phyloP scores from a whole-genome alignment of 2,113 vertebrate genomes.

The Anser cygnoides region DNA sequence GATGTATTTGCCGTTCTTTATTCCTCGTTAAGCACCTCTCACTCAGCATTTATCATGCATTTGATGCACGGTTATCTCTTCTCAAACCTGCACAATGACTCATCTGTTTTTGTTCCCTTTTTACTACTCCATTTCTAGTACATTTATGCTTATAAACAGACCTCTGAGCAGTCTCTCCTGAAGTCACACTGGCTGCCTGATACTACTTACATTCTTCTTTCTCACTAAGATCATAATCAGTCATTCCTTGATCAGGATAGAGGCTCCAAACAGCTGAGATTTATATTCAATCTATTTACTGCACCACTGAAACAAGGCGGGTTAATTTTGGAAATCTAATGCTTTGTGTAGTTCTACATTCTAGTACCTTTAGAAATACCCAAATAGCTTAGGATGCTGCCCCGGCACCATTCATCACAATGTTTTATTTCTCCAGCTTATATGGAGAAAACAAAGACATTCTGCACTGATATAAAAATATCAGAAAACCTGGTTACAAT shows the following conservation, averaged over 20 bases:
- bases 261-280: neutral
- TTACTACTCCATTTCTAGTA: constrained; percentile 8
- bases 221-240: neutral
- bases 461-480: neutral
- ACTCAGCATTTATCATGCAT: constrained; percentile 4
- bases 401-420: neutral
- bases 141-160: constrained; percentile 29
- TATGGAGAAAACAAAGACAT: neutral
- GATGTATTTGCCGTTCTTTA: neutral
- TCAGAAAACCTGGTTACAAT: neutral
- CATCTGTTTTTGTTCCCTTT: constrained; percentile 48
- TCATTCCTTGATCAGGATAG: neutral
- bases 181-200: constrained; percentile 2
- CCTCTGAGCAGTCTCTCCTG: neutral
- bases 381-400: neutral
- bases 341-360: neutral
- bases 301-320: neutral
- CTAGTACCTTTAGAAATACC: neutral
- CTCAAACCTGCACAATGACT: constrained; percentile 46
- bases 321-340: neutral
- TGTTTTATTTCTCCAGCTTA: neutral
- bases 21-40: constrained; percentile 3
- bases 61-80: neutral
- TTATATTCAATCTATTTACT: neutral
- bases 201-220: neutral